Evolutionary conservation across 2,113 vertebrate species (phyloP).

Genomic region (Poeciliopsis retropinna): DNA sequence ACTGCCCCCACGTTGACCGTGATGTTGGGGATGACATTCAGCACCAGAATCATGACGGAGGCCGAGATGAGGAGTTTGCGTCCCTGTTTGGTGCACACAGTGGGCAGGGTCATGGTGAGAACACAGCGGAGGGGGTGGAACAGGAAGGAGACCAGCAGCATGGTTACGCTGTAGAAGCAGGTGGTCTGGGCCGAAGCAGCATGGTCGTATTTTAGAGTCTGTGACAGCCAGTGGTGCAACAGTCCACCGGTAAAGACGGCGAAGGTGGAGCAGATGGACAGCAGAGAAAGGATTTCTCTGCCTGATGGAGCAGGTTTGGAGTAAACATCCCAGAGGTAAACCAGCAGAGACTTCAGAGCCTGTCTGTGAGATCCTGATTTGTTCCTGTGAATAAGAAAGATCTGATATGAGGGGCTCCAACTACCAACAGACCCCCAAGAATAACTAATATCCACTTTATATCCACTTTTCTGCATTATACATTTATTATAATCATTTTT

Average conservation of each 20-base stretch:
- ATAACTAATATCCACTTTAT: neutral
- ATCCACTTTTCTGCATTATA: neutral
- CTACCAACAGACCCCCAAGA: too few relatives aligned
- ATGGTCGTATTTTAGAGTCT: constrained; percentile 77
- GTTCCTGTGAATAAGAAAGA: constrained; percentile 40
- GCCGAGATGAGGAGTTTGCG: constrained; percentile 85
- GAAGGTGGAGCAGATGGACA: constrained; percentile 80
- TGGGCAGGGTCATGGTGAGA: constrained; percentile 86
- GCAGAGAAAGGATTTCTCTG: constrained; percentile 78
- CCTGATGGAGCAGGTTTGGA: constrained; percentile 78
- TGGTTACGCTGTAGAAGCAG: constrained; percentile 69
- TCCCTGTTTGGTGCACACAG: constrained; percentile 86
- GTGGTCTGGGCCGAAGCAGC: constrained; percentile 41
- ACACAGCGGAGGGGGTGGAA: constrained; percentile 89
- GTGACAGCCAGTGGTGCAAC: constrained; percentile 85
- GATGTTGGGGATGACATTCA: constrained; percentile 87
- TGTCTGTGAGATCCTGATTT: constrained; percentile 21
- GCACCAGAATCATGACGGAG: constrained; percentile 80
- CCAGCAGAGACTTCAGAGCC: constrained; percentile 34
- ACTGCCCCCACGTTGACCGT: constrained; percentile 80
- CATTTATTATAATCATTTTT: too few relatives aligned
- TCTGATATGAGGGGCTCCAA: too few relatives aligned
- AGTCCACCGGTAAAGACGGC: constrained; percentile 71
- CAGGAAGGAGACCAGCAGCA: constrained; percentile 80
- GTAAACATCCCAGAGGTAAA: constrained; percentile 83